Evolutionary conservation across 2,797 vertebrate genomes (phyloP).

Genomic region (Poliocrania exsul): DNA sequence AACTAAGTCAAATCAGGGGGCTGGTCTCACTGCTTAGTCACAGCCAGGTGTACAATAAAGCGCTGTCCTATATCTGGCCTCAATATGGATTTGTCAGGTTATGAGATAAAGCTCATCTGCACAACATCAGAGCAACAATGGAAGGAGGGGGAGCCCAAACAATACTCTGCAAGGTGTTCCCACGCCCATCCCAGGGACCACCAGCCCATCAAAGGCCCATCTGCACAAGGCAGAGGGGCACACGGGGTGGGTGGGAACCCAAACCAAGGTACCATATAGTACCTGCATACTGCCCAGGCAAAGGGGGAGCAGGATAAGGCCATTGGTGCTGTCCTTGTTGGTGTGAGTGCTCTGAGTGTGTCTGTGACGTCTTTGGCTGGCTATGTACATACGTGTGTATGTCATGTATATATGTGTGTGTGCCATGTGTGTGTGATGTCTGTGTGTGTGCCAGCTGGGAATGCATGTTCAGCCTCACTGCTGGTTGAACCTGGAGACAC

Average conservation of each 20-base stretch:
- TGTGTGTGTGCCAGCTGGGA: not conserved
- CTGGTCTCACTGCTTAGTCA: not conserved
- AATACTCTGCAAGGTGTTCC: not conserved
- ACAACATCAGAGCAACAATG: rapidly evolving
- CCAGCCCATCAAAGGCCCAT: not conserved
- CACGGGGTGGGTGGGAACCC: not conserved
- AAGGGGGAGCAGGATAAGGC: not conserved
- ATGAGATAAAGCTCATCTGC: not conserved
- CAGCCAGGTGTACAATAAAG: not conserved
- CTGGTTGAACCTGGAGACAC: not conserved
- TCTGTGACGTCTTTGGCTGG: not conserved
- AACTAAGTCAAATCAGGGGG: not conserved
- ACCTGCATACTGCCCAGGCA: not conserved
- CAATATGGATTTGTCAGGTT: not conserved
- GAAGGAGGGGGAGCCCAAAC: not conserved
- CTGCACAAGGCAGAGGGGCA: not conserved
- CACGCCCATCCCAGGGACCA: not conserved
- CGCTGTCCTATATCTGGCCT: not conserved
- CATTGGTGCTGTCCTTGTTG: not conserved
- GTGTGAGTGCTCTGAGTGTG: not conserved
- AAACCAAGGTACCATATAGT: not conserved
- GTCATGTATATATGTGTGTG: not conserved
- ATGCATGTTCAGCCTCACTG: not conserved
- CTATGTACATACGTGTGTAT: rapidly evolving
- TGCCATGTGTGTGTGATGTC: not conserved